Percentiles rank a stretch among this genome's conserved stretches.
Evolutionary conservation across 2,113 vertebrate species (phyloP).

Genomic region (Probosciger aterrimus): DNA sequence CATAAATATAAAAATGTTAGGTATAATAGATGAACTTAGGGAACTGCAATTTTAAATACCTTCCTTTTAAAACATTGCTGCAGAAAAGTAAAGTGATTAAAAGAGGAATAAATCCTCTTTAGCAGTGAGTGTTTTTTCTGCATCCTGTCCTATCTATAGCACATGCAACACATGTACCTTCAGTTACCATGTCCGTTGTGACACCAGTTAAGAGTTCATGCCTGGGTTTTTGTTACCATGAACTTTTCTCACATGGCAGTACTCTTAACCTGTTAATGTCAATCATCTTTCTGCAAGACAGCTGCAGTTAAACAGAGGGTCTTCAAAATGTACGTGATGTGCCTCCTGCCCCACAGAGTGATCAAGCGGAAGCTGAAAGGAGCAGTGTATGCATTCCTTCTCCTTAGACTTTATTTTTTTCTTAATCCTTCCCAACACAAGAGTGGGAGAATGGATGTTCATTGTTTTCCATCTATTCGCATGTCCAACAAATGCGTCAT

Average conservation of each 20-base stretch:
- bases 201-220: neutral
- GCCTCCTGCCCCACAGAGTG: neutral
- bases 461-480: neutral
- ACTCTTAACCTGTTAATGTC: conserved; percentile 1
- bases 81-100: neutral
- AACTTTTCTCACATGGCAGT: neutral
- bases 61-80: neutral
- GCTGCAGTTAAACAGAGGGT: neutral
- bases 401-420: neutral
- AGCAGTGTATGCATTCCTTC: neutral
- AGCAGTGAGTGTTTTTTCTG: neutral
- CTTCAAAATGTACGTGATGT: neutral
- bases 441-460: neutral
- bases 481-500: neutral
- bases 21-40: neutral
- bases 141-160: neutral
- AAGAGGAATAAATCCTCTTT: neutral
- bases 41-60: neutral
- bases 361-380: neutral
- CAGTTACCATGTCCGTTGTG: neutral
- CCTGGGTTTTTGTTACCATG: neutral
- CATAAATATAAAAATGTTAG: neutral
- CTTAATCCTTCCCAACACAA: neutral
- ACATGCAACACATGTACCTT: neutral
- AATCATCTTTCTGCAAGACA: conserved; percentile 40